These are phyloP conservation scores for Tamandua tetradactyla DNA, from an alignment of 2,797 vertebrate genomes.

Conservation along the genomic window DNA sequence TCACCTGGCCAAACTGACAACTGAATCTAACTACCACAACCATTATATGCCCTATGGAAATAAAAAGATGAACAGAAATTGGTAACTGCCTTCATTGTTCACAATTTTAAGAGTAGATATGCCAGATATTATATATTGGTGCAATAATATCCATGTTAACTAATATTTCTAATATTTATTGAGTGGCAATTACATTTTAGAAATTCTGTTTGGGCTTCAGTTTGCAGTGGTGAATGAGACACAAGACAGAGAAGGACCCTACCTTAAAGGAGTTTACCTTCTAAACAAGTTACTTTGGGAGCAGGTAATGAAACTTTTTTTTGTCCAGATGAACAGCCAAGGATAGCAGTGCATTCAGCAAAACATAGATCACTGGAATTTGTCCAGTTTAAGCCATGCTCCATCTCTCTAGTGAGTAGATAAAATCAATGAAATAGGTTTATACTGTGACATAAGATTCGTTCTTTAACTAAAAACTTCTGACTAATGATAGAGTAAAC, in stretches of 20 bases:
- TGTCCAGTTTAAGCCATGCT: neutral
- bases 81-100: neutral
- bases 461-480: neutral
- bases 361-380: neutral
- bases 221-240: neutral
- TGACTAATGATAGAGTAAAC: neutral
- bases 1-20: no score
- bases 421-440: neutral
- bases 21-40: no score
- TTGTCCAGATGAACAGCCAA: neutral
- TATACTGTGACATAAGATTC: neutral
- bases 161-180: neutral
- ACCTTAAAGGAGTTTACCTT: neutral
- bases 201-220: neutral
- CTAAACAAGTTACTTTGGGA: neutral
- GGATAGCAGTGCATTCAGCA: neutral
- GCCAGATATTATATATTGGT: neutral
- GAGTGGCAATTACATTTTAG: no score
- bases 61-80: neutral
- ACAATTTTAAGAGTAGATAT: neutral
- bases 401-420: neutral
- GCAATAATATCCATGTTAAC: neutral
- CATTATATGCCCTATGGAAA: neutral
- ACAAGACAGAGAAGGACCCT: neutral
- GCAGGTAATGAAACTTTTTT: neutral